Base-by-base conservation (phyloP, 2,888 invertebrate species). In the Clunio marinus region DNA sequence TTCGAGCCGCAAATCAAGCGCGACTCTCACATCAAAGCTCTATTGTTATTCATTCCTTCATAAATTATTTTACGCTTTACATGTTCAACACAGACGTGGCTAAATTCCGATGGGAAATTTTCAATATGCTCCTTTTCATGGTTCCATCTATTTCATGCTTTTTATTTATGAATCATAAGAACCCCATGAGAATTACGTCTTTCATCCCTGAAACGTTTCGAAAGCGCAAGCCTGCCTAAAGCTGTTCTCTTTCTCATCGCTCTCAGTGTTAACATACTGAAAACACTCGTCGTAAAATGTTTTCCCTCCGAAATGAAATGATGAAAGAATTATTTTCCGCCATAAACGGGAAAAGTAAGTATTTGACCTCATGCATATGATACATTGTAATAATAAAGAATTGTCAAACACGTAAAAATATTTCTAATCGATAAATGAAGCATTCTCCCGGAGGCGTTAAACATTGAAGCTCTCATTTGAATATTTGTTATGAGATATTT, bases 351-450 rank as follows among this genome's bases (percentile, higher is more conserved):
- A 8, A 15, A n/a, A n/a, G 41, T n/a, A 41, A 41, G 10, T 41
- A n/a, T 41, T 15, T 41, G 41, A 41, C 41, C 15, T 15, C 41
- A 15, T 41, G 41, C 41, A n/a, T 41, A 10, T 15, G 41, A 41
- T 41, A n/a, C n/a, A n/a, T n/a, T n/a, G n/a, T n/a, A 41, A 41
- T 41, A 41, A 41, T 15, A 41, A 41, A 41, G 41, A n/a, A n/a
- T n/a, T n/a, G n/a, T 41, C 15, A 41, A 41, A 41, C 41, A 41
- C 15, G 15, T n/a, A 41, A 10, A 41, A 3, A n/a, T 5, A 15
- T 15, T 41, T 10, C n/a, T 41, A 15, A 41, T 41, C 41, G 41
- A 41, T 41, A 41, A 41, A n/a, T 41, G 41, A 41, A 41, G 41
- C 15, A 15, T 41, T 41, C 15, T 10, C n/a, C 15, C 15, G 41